Evolutionary conservation across 1,140 invertebrate genomes (phyloP), one percentile per base, ranked within the genome.

Genomic region (Lysiphlebus fabarum): DNA sequence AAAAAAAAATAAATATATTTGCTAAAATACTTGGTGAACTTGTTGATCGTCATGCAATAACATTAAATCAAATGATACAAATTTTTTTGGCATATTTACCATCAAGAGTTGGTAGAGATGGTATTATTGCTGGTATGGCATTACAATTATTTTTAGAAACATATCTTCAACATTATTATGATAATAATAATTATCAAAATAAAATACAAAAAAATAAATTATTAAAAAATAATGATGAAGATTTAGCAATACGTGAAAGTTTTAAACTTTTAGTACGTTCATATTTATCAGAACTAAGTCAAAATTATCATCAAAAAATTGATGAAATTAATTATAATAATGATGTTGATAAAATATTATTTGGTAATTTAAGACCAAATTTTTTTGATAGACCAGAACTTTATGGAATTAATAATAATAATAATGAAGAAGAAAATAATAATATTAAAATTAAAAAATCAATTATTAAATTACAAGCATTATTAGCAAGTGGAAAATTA

Each of bases 1-100:
- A 75, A 12, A 65, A 73, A 4, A 80, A 82, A 59, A 78, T 77
- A 6, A 67, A 67, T 0, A 67, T 79, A 4, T 78, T 85, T 37
- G 75, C 81, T 0, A 67, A 78, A 9, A 68, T 82, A 33, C 69
- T 86, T 2, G 69, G 70, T 34, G 62, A 77, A 14, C 67, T 84
- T 7, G 76, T 80, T 43, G 74, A 81, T 41, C 70, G 73, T 17
- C 74, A 71, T 43, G 65, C 74, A 10, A 66, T 83, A 5, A 77
- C 75, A 26, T 64, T 86, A 36, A 77, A 81, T 62, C 76, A 82
- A 66, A 69, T 84, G 38, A 77, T 86, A 51, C 82, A 84, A 70
- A 78, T 84, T 7, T 86, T 85, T 64, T 62, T 85, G 34, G 82
- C 83, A 26, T 85, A 84, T 67, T 65, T 86, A 14, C 83, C 84